Evolutionary conservation across 2,888 invertebrate genomes (phyloP).

Genomic region (Cephus pulcher): DNA sequence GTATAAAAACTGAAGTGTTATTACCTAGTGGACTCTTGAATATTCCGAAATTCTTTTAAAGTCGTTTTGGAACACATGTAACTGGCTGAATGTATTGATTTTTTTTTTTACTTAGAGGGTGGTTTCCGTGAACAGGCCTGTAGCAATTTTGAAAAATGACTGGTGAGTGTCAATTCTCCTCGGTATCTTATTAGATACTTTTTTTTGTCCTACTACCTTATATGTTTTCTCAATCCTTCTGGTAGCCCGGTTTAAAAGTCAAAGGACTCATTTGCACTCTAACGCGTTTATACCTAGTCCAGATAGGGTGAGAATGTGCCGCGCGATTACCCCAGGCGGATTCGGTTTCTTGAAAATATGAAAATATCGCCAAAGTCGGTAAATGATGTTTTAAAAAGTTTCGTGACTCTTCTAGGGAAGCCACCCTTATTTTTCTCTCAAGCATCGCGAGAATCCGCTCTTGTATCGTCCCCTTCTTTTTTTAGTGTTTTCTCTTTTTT

Average conservation of each 20-base stretch:
- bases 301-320: not conserved
- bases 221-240: not conserved
- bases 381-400: not conserved
- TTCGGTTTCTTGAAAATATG: not conserved
- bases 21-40: not conserved
- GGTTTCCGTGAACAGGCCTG: not conserved
- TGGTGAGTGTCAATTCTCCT: not conserved
- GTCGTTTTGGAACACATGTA: not conserved
- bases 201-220: not conserved
- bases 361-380: not conserved
- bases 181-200: not conserved
- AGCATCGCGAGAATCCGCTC: not conserved
- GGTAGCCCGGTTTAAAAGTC: not conserved
- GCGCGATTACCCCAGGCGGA: not conserved
- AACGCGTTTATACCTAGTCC: conserved; percentile 4
- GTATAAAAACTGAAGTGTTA: not conserved
- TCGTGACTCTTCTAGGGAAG: not conserved
- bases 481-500: not conserved
- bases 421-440: not conserved
- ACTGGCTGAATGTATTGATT: not conserved
- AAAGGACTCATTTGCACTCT: conserved; percentile 12
- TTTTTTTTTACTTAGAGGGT: not conserved
- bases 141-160: not conserved
- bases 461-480: not conserved
- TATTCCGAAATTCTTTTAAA: not conserved